Conservation (phyloP, 2,888 invertebrate genomes). For the Pristionchus arcanus region DNA sequence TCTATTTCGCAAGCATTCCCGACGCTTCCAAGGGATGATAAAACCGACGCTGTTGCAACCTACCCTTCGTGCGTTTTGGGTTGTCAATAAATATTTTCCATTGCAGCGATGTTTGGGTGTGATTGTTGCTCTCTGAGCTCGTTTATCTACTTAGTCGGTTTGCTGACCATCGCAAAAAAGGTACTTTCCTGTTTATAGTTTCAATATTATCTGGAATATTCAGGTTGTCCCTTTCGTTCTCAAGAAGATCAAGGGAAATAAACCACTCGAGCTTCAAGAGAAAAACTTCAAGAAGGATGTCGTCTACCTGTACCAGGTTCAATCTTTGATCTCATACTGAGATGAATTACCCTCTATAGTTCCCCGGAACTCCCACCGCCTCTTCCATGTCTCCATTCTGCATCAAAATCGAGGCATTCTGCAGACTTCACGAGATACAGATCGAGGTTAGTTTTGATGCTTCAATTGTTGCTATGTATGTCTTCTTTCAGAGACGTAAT, state of each 20-base stretch:
- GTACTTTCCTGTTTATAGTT: background rate
- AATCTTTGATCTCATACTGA: background rate
- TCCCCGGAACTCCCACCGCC: conserved; percentile 68
- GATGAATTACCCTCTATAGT: conserved; percentile 58
- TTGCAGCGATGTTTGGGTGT: background rate
- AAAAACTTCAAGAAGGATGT: conserved; percentile 71
- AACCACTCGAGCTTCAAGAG: background rate
- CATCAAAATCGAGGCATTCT: conserved; percentile 75
- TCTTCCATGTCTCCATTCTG: conserved; percentile 78
- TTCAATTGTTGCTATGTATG: too few relatives aligned
- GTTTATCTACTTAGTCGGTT: background rate
- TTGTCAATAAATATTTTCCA: background rate
- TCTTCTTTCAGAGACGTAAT: conserved; percentile 39
- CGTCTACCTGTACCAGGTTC: conserved; percentile 71
- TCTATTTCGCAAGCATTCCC: background rate
- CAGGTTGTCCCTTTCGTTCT: background rate
- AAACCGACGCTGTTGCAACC: background rate
- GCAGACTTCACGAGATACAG: conserved; percentile 73
- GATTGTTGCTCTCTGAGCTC: background rate
- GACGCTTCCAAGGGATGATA: background rate
- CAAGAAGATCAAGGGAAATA: conserved; percentile 31
- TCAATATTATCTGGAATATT: background rate
- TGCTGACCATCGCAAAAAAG: background rate
- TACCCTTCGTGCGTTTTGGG: background rate
- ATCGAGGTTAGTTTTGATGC: conserved; percentile 72